phyloP scores from a whole-genome alignment of 2,797 vertebrate genomes.

The Clarias pachynema region DNA sequence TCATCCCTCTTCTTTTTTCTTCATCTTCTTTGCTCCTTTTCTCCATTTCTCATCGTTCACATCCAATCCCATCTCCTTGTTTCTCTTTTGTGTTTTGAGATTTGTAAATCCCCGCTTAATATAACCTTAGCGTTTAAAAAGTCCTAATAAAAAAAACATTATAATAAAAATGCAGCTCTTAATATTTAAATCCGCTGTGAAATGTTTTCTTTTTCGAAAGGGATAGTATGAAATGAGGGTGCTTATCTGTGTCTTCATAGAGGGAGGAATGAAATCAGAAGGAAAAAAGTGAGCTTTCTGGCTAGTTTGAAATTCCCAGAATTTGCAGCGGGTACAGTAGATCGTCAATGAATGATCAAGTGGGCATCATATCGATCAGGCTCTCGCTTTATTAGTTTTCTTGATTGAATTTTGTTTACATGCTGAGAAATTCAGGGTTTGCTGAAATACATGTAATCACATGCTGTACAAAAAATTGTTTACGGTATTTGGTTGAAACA shows the following conservation, averaged over 20 bases:
- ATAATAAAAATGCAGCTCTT: too few species aligned
- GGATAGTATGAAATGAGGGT: background rate
- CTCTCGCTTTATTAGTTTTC: background rate
- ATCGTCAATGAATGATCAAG: background rate
- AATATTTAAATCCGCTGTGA: background rate
- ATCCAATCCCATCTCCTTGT: background rate
- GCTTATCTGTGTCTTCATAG: background rate
- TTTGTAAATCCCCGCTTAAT: background rate
- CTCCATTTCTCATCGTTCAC: background rate
- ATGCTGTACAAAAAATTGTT: background rate
- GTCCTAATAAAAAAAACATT: background rate
- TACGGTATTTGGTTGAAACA: background rate
- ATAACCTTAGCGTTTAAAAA: background rate
- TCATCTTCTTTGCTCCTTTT: slow-evolving; percentile 15
- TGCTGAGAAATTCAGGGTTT: background rate
- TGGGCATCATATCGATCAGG: background rate
- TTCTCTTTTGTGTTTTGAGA: background rate
- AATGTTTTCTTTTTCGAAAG: background rate
- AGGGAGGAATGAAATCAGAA: background rate
- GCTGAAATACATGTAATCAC: background rate
- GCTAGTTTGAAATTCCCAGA: background rate
- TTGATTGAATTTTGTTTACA: background rate
- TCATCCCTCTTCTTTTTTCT: slow-evolving; percentile 18
- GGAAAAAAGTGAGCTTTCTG: background rate
- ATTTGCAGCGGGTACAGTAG: background rate